These are phyloP conservation scores for Cisticola juncidis DNA, from an alignment of 2,113 vertebrate genomes.

Conservation along the genomic window DNA sequence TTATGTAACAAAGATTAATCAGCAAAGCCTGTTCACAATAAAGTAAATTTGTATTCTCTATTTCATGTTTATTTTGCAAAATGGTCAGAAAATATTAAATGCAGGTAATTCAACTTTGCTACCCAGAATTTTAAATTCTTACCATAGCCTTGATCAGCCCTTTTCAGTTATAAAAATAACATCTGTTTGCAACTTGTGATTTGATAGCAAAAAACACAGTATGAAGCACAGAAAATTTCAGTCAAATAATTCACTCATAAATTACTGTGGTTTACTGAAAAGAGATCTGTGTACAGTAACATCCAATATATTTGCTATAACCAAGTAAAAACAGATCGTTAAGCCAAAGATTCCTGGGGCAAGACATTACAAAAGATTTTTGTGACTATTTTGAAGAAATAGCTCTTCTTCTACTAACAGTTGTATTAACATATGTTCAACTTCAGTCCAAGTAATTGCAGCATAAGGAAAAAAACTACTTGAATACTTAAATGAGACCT, in stretches of 20 bases:
- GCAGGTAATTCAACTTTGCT: not conserved
- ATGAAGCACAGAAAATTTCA: not conserved
- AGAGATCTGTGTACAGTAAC: not conserved
- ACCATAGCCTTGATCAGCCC: not conserved
- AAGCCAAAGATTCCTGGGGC: not conserved
- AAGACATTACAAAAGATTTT: not conserved
- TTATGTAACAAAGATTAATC: not conserved
- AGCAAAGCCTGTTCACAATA: not conserved
- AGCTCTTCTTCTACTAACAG: not conserved
- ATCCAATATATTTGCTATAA: not conserved
- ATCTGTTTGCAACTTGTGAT: not conserved
- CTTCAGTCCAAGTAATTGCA: not conserved
- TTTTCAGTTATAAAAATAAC: not conserved
- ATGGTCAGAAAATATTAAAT: not conserved
- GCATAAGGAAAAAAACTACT: not conserved
- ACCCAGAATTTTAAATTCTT: too few relatives aligned
- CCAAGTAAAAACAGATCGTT: not conserved
- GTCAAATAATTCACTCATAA: not conserved
- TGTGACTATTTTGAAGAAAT: not conserved
- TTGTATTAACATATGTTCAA: not conserved
- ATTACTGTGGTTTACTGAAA: not conserved
- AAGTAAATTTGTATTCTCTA: not conserved
- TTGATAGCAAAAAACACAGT: not conserved
- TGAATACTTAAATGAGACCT: not conserved
- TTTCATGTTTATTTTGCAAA: not conserved